Conservation (phyloP, 2,888 invertebrate species). For the Volucella inflata region DNA sequence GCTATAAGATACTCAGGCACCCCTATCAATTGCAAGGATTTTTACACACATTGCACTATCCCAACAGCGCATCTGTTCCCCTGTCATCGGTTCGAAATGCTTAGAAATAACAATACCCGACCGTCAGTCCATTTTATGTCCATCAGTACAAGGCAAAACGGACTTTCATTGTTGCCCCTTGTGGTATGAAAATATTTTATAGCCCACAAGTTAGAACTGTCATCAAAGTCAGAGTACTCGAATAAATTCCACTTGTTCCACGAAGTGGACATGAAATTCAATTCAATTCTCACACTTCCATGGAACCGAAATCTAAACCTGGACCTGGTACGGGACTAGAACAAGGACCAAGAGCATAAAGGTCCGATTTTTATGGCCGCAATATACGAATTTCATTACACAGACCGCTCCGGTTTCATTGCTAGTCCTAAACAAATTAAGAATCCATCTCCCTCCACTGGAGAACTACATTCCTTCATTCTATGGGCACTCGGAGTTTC, state of each 20-base stretch:
- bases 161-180: not conserved
- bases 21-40: too few relatives aligned
- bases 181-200: slow-evolving; percentile 23
- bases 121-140: not conserved
- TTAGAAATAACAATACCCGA: not conserved
- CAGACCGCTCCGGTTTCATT: slow-evolving; percentile 3
- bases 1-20: too few relatives aligned
- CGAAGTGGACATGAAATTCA: slow-evolving; percentile 10
- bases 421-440: slow-evolving; percentile 42
- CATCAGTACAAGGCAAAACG: not conserved
- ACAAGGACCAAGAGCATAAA: not conserved
- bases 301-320: not conserved
- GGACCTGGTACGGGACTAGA: not conserved
- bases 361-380: slow-evolving; percentile 35
- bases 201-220: slow-evolving; percentile 36
- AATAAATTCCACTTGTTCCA: slow-evolving; percentile 17
- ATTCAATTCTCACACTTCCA: not conserved
- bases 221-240: slow-evolving; percentile 42
- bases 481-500: not conserved
- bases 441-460: not conserved
- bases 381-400: slow-evolving; percentile 44
- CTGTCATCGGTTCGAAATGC: not conserved
- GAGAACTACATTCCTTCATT: slow-evolving; percentile 37
- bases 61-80: not conserved
- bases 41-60: too few relatives aligned